Base-by-base conservation (phyloP, 2,888 invertebrate species). In the Euclidia mi region DNA sequence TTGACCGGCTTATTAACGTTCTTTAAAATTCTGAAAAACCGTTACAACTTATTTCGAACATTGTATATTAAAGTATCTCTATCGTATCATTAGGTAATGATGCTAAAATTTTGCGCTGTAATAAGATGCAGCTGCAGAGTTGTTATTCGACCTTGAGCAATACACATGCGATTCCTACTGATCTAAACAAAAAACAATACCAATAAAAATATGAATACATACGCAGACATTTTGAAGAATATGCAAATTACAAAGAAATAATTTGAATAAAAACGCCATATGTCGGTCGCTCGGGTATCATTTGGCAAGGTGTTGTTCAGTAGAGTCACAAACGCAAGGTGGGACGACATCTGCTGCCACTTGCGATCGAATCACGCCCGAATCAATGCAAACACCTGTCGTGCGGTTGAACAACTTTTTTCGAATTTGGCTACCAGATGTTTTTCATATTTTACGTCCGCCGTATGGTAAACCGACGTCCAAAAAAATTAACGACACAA, bases 371-470 rank as follows among this genome's bases (percentile, higher is more conserved):
- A 90, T 91, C 89, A 85, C 85, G 71, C 57, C 47, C 37, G 78
- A 92, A 92, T 90, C 92, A 88, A 87, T 84, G 84, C 81, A 74
- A 55, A 74, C 91, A 93, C 91, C 90, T 92, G 91, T 80, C 80
- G 44, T 46, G 29, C 28, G 17, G 41, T 35, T 17, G 7, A 11
- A 46, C 52, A 11, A 10, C 44, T 51, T 53, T 61, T 61, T 63
- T 45, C 12, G 3, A 40, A 25, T 34, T 42, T 3, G 31, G 18
- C 3, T 48, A 34, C 10, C 50, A 62, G 56, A 56, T 60, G 59
- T 43, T 40, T 56, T 45, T 2, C 32, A 20, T 34, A 9, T 34
- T 25, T 25, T n/a, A n/a, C n/a, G n/a, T n/a, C n/a, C n/a, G n/a
- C n/a, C n/a, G n/a, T n/a, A n/a, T n/a, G n/a, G n/a, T n/a, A n/a